Percentiles rank a stretch among this genome's conserved stretches.
Evolutionary conservation across 2,797 vertebrate genomes (phyloP).

Genomic region (Lacerta agilis): DNA sequence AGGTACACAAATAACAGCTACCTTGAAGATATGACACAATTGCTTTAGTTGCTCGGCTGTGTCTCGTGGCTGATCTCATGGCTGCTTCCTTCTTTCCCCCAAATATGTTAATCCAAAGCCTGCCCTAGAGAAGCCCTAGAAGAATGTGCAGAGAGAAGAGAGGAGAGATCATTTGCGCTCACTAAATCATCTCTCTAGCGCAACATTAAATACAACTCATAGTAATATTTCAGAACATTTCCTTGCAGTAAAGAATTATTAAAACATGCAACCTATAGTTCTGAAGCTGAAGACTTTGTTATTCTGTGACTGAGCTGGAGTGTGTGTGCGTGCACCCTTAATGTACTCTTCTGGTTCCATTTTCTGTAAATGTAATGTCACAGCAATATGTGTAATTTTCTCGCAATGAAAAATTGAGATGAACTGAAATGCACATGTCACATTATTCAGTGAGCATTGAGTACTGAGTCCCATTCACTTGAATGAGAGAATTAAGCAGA

Average conservation of each 20-base stretch:
- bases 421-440: too few species aligned
- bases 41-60: neutral
- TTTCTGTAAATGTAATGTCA: neutral
- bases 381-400: neutral
- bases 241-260: neutral
- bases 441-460: neutral
- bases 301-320: neutral
- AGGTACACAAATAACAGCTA: slow-evolving; percentile 78
- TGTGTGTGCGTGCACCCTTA: accelerated
- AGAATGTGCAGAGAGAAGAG: too few species aligned
- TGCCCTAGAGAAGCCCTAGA: too few species aligned
- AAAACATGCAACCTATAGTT: neutral
- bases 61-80: neutral
- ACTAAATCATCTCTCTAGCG: too few species aligned
- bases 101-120: neutral
- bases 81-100: neutral
- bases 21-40: neutral
- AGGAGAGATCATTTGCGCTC: too few species aligned
- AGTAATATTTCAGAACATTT: neutral
- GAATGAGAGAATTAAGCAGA: neutral
- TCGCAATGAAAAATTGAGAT: neutral
- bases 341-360: neutral
- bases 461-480: neutral
- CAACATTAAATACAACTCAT: too few species aligned
- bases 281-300: too few species aligned